Conservation (phyloP, 2,797 vertebrate species). For the Pseudomugil gertrudae region DNA sequence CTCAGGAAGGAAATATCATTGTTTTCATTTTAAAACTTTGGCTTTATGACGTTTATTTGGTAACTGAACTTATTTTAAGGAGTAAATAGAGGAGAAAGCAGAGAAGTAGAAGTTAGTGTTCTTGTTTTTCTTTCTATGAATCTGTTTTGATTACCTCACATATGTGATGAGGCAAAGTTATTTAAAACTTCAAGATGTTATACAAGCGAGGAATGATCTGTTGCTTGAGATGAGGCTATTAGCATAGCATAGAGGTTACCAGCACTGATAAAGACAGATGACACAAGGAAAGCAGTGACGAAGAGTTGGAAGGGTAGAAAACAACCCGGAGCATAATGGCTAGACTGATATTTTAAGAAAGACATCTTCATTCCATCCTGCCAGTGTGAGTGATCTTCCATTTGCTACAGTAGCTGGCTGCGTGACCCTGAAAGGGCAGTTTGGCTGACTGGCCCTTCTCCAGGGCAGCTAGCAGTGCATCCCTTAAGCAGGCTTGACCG, state of each 20-base stretch:
- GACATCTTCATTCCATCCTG: conserved; percentile 79
- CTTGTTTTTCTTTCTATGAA: conserved; percentile 13
- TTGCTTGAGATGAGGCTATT: conserved; percentile 57
- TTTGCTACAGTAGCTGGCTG: conserved; percentile 71
- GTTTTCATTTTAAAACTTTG: neutral
- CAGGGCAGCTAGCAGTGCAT: conserved; percentile 60
- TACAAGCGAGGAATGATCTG: conserved; percentile 40
- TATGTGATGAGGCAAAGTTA: conserved; percentile 57
- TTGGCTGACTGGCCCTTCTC: conserved; percentile 60
- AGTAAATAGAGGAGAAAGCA: neutral
- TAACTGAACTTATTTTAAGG: neutral
- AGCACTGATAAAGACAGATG: conserved; percentile 76
- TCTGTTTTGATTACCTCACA: conserved; percentile 16
- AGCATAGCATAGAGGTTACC: conserved; percentile 53
- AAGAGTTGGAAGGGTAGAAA: conserved; percentile 52
- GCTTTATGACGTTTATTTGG: neutral
- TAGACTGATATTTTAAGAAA: conserved; percentile 69
- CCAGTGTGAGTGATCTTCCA: conserved; percentile 74
- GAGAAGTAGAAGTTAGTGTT: conserved; percentile 2
- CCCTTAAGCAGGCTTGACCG: conserved; percentile 83
- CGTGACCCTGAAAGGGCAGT: conserved; percentile 69
- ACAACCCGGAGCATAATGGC: conserved; percentile 25
- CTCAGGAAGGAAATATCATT: neutral
- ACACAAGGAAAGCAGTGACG: conserved; percentile 56
- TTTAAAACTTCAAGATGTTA: conserved; percentile 54